Conservation (phyloP, 2,888 invertebrate genomes). For the Folsomia manolachei region DNA sequence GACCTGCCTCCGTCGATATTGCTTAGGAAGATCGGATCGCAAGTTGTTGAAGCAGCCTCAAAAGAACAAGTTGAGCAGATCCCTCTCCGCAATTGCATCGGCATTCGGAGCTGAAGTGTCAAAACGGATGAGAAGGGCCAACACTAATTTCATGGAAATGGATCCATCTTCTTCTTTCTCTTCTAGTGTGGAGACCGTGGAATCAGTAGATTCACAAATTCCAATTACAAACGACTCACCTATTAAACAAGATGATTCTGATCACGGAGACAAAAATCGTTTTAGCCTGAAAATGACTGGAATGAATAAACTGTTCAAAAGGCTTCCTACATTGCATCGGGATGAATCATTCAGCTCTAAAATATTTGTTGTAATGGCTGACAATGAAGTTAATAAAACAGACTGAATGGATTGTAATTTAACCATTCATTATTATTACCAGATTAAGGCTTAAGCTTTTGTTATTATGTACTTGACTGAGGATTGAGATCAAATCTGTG, state of each 20-base stretch:
- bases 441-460: too few relatives aligned
- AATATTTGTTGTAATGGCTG: neutral
- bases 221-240: neutral
- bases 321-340: neutral
- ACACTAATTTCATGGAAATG: neutral
- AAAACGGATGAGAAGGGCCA: neutral
- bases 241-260: neutral
- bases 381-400: neutral
- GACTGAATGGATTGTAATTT: neutral
- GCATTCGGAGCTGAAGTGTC: neutral
- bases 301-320: neutral
- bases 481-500: too few relatives aligned
- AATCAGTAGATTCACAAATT: neutral
- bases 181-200: neutral
- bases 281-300: neutral
- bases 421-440: too few relatives aligned
- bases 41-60: neutral
- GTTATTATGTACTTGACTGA: too few relatives aligned
- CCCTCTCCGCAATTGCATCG: neutral
- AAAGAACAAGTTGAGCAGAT: neutral
- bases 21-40: neutral
- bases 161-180: too few relatives aligned
- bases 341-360: neutral
- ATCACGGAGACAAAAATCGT: neutral
- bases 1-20: constrained; percentile 5